Percentiles rank a stretch among this genome's conserved stretches.
phyloP scores from a whole-genome alignment of 2,888 invertebrate genomes.

The Acrocyrtus sp. region DNA sequence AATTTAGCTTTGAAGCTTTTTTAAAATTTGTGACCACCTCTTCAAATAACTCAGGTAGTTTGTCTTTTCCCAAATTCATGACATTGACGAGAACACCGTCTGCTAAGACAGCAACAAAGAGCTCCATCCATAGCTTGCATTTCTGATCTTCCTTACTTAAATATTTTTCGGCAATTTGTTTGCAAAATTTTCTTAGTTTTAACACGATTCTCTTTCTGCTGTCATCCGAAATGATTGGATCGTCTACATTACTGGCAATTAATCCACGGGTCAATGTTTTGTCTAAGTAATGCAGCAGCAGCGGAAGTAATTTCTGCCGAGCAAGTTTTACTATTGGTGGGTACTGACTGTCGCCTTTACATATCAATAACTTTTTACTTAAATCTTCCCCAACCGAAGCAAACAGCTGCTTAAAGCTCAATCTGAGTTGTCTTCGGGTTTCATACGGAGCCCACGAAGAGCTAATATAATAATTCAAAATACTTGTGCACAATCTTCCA shows the following conservation, averaged over 20 bases:
- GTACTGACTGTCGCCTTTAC: constrained; percentile 14
- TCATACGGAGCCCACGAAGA: constrained; percentile 60
- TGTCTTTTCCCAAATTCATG: constrained; percentile 55
- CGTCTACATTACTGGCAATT: background rate
- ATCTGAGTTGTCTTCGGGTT: constrained; percentile 54
- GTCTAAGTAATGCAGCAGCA: constrained; percentile 36
- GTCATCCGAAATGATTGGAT: constrained; percentile 26
- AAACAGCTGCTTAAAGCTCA: constrained; percentile 54
- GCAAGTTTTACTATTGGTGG: constrained; percentile 22
- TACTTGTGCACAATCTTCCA: constrained; percentile 51
- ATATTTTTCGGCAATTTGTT: constrained; percentile 40
- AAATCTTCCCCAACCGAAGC: constrained; percentile 49
- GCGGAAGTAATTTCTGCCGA: constrained; percentile 44
- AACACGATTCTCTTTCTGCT: constrained; percentile 26
- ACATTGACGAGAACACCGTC: constrained; percentile 62
- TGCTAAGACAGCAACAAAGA: constrained; percentile 58
- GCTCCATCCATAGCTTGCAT: constrained; percentile 60
- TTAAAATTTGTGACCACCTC: constrained; percentile 13
- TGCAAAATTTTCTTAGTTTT: constrained; percentile 51
- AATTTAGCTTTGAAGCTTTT: too few species aligned
- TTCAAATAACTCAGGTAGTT: constrained; percentile 52
- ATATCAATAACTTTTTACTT: constrained; percentile 26
- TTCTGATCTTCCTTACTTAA: constrained; percentile 53
- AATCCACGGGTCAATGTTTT: constrained; percentile 28
- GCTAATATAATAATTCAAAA: constrained; percentile 58